These are phyloP conservation scores for Thamnophis elegans DNA, from an alignment of 2,797 vertebrate species.

Conservation along the genomic window DNA sequence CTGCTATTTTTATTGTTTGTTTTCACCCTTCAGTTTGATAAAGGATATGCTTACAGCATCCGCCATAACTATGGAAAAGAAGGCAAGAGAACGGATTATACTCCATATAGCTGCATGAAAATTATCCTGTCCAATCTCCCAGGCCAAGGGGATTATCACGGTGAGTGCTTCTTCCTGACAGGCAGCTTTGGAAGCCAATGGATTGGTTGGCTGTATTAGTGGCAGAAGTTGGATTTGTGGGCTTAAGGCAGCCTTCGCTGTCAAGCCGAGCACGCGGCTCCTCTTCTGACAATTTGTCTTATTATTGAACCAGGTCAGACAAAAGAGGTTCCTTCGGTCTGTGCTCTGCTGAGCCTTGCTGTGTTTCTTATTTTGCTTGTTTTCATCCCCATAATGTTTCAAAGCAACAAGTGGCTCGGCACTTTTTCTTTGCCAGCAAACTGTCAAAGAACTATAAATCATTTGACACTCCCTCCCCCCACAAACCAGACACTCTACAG, in stretches of 20 bases:
- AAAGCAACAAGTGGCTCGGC: conserved; percentile 19
- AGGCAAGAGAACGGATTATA: conserved; percentile 95
- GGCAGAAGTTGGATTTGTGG: conserved; percentile 11
- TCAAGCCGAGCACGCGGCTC: conserved; percentile 28
- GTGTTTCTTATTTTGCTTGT: background rate
- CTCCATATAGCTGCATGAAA: conserved; percentile 98
- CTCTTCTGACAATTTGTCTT: conserved; percentile 40
- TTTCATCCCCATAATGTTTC: background rate
- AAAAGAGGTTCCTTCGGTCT: conserved; percentile 22
- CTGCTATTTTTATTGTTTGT: conserved; percentile 48
- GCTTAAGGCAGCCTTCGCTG: conserved; percentile 22
- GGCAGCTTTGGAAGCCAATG: conserved; percentile 1
- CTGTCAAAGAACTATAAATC: background rate
- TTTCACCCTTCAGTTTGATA: conserved; percentile 88
- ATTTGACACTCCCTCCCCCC: background rate
- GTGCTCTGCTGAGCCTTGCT: background rate
- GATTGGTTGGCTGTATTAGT: conserved; percentile 11
- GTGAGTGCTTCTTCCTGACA: conserved; percentile 74
- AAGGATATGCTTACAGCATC: conserved; percentile 93
- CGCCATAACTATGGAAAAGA: conserved; percentile 97
- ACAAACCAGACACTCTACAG: background rate
- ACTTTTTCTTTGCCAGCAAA: conserved; percentile 6
- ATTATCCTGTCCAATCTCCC: conserved; percentile 96
- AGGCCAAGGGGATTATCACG: conserved; percentile 95
- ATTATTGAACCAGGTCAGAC: conserved; percentile 36